Evolutionary conservation across 2,113 vertebrate genomes (phyloP), one percentile per base, ranked within the genome.

Genomic region (Pristiophorus japonicus): DNA sequence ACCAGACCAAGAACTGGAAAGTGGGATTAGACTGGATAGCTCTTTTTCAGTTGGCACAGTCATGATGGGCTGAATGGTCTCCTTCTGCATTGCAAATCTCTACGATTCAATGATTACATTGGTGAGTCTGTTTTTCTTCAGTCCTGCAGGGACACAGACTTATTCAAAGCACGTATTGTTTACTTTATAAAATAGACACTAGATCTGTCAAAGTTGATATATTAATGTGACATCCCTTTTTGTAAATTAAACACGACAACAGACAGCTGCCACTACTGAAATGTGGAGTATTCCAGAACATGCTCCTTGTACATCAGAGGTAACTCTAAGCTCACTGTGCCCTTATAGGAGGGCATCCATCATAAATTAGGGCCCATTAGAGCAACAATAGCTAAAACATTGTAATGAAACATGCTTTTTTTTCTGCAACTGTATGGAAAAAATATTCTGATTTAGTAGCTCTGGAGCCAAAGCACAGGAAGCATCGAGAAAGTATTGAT

Each of bases 191-290:
- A 65, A 65, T 38, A 92, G 88, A 92, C 59, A 63, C 34, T 92
- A 27, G 18, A 92, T 92, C 88, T 92, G 88, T 63, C 88, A 20
- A 65, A 63, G 59, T 92, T 91, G 87, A 91, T 91, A 12, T 5
- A 91, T 4, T 59, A 91, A 59, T 59, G n/a, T 92, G 59, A 92
- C 88, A 92, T 38, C 55, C 59, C 88, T 38, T 92, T 92, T 30
- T 63, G n/a, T 92, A 92, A 92, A 92, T 92, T 92, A 92, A 81
- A 92, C 14, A 38, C 22, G 88, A 62, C 63, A 92, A 90, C n/a
- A 92, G 87, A 18, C 87, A 91, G 14, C 87, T 91, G 59, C 88
- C 34, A 92, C 59, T 63, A 38, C 30, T 22, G n/a, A 92, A 81
- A 42, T 51, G 27, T 51, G 45, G 18, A 91, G 38, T 63, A 38